These are phyloP conservation scores for Lamprologus ornatipinnis DNA, from an alignment of 2,113 vertebrate genomes.

Conservation along the genomic window DNA sequence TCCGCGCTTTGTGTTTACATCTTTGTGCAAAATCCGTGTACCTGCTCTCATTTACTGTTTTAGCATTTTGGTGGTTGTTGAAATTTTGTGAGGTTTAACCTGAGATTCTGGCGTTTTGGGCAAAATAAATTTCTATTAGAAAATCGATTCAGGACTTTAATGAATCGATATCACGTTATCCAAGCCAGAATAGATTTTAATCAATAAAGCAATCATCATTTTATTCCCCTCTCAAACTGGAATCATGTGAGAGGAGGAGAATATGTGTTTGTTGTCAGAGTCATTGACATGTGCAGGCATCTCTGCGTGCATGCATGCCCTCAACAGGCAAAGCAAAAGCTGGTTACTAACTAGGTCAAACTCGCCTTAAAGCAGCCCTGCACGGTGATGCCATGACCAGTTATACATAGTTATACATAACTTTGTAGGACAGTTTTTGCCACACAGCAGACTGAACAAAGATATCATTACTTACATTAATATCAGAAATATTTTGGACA, in stretches of 20 bases:
- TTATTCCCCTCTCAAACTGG: neutral
- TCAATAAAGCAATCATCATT: neutral
- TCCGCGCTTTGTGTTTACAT: neutral
- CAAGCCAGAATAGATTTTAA: neutral
- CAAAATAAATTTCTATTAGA: neutral
- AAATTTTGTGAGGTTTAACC: neutral
- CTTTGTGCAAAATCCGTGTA: neutral
- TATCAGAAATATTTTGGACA: neutral
- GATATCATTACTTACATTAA: no score
- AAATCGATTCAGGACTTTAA: neutral
- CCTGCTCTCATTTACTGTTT: neutral
- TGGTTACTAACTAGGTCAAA: slow-evolving; percentile 19
- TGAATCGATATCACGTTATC: neutral
- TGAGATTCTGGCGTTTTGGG: neutral
- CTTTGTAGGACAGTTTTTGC: neutral
- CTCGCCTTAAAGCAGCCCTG: neutral
- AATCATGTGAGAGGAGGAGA: neutral
- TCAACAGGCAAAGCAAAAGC: neutral
- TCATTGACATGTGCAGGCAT: neutral
- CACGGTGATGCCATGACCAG: neutral
- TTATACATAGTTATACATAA: neutral
- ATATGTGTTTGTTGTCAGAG: neutral
- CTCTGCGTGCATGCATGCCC: neutral
- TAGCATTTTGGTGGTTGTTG: neutral
- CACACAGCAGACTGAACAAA: neutral